A percentile compares a stretch with the other conserved stretches of the same genome.
phyloP scores from a whole-genome alignment of 1,140 invertebrate genomes.

The Lutraria rhynchaena region DNA sequence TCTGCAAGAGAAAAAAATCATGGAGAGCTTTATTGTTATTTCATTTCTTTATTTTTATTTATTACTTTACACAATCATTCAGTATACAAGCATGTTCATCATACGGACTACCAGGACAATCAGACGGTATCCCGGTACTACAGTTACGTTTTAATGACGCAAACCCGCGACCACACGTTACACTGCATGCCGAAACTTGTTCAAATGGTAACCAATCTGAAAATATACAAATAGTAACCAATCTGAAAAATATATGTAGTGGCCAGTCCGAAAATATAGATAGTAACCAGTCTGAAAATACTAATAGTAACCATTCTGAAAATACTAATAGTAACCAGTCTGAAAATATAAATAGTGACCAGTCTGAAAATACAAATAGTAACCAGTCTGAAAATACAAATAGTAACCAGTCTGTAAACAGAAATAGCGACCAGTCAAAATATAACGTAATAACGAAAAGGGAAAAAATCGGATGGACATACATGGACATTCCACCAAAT shows the following conservation, averaged over 20 bases:
- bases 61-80: too few species aligned
- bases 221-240: too few species aligned
- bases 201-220: conserved; percentile 1
- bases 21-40: too few species aligned
- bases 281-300: too few species aligned
- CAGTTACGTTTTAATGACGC: neutral
- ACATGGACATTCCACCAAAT: neutral
- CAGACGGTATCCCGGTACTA: neutral
- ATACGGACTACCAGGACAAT: neutral
- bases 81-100: neutral
- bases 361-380: neutral
- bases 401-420: neutral
- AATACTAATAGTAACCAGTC: too few species aligned
- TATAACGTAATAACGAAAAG: too few species aligned
- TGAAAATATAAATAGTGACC: neutral
- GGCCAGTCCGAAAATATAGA: too few species aligned
- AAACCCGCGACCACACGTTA: conserved; percentile 3
- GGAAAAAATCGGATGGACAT: too few species aligned
- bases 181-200: neutral
- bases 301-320: too few species aligned
- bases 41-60: too few species aligned
- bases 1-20: too few species aligned
- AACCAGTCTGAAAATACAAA: neutral
- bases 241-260: too few species aligned
- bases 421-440: neutral